Evolutionary conservation across 30 jellyfish, hydroid and myxozoan species (phyloP).

Genomic region (Hydractinia echinata): DNA sequence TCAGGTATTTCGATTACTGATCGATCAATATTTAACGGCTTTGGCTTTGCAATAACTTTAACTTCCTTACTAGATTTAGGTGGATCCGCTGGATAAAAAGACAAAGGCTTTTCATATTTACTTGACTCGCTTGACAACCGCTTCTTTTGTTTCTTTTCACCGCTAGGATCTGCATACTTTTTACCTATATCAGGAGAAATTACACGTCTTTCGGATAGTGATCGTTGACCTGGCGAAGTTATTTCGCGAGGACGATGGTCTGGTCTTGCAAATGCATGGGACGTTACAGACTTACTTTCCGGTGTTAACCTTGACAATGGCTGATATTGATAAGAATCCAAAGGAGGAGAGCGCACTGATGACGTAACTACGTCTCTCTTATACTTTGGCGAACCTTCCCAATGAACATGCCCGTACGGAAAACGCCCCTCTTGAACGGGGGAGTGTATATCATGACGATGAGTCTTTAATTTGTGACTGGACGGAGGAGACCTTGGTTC

Average conservation of each 20-base stretch:
- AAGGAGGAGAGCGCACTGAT: slow-evolving; percentile 21
- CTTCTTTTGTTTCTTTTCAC: background rate
- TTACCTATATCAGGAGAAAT: background rate
- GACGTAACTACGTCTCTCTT: background rate
- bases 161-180: background rate
- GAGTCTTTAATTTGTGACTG: background rate
- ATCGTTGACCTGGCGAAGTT: background rate
- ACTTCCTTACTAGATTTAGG: slow-evolving; percentile 7
- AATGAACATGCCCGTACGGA: slow-evolving; percentile 25
- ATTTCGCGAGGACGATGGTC: background rate
- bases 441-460: slow-evolving; percentile 20
- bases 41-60: background rate
- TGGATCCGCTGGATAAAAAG: slow-evolving; percentile 28
- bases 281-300: background rate
- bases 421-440: slow-evolving; percentile 21
- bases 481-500: background rate
- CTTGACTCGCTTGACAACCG: background rate
- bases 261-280: background rate
- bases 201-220: background rate
- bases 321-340: slow-evolving; percentile 32
- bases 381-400: slow-evolving; percentile 16
- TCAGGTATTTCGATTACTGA: slow-evolving; percentile 39
- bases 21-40: background rate
- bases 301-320: slow-evolving; percentile 35
- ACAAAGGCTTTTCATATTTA: slow-evolving; percentile 5